Percentiles rank a stretch among this genome's conserved stretches.
Evolutionary conservation across 92 coral and sea anemone species (phyloP).

Genomic region (Epizoanthus rinbou): DNA sequence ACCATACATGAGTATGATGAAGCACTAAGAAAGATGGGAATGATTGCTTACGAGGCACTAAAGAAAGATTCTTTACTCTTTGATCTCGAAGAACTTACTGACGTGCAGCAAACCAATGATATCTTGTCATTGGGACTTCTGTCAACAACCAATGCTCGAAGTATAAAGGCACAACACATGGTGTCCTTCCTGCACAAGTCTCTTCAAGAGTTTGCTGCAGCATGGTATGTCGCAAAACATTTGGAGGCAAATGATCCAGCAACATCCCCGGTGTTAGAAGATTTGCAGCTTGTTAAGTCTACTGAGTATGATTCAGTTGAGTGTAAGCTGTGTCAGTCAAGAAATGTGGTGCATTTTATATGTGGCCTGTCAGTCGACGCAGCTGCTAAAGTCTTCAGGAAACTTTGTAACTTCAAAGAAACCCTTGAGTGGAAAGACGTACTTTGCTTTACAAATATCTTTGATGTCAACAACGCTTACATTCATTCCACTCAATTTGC

Average conservation of each 20-base stretch:
- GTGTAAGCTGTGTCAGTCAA: background rate
- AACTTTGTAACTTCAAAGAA: background rate
- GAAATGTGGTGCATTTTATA: background rate
- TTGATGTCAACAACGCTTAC: background rate
- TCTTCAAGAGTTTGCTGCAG: conserved; percentile 43
- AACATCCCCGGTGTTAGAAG: background rate
- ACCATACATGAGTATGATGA: conserved; percentile 26
- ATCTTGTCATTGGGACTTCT: conserved; percentile 2
- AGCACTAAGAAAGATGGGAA: conserved; percentile 24
- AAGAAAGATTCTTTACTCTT: conserved; percentile 15
- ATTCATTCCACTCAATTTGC: background rate
- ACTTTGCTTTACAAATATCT: background rate
- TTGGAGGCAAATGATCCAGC: background rate
- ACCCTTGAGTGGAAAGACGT: background rate
- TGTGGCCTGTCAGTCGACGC: background rate
- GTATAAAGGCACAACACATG: background rate
- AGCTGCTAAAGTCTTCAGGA: background rate
- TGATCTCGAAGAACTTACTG: conserved; percentile 3
- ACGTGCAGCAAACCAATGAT: background rate
- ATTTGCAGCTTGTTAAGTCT: background rate
- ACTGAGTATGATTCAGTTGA: background rate
- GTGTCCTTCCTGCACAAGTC: conserved; percentile 36
- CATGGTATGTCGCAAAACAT: conserved; percentile 28
- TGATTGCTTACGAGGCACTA: conserved; percentile 36
- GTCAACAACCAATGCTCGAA: background rate